Evolutionary conservation across 1,140 invertebrate genomes (phyloP), one percentile per base, ranked within the genome.

Genomic region (Macrobrachium nipponense): DNA sequence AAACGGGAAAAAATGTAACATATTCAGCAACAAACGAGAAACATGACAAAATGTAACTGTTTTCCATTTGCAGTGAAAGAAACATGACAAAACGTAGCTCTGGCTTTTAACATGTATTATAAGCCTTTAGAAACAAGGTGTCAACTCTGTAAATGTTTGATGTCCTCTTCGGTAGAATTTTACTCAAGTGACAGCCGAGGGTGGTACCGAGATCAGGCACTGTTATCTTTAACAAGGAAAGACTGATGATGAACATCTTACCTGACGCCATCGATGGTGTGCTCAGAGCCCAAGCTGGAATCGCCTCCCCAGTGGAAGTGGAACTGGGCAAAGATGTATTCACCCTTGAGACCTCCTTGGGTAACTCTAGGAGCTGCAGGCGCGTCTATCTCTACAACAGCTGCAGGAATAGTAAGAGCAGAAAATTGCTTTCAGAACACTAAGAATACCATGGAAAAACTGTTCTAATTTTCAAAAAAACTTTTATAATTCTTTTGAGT

Each of bases 241-340:
- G 27, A 36, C 27, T 36, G 27, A 36, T 36, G 27, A 2, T 4
- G n/a, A n/a, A 8, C 15, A n/a, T 11, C 68, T 70, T 90, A 94
- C 90, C 91, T 91, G 81, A 90, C 90, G 36, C 94, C 94, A 89
- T 97, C 96, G 23, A 98, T 95, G 36, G 93, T 93, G 92, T 98
- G 97, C 91, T 99, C 98, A 1, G 96, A 97, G 44, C 97, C 97
- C 73, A 94, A 91, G 0, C 93, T 92, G 89, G 97, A 95, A 82
- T 96, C 95, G 68, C 94, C 93, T 0, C 97, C 97, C 95, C 96
- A 97, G 90, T 97, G 96, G 85, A 97, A 95, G 91, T 97, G 96
- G 64, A 96, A 91, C 90, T 98, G 97, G 36, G 93, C 93, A 88
- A 98, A 96, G 59, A 94, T 91, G 90, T 97, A 98, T 86, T 92